Evolutionary conservation across 2,888 invertebrate species (phyloP), one percentile per base, ranked within the genome.

Genomic region (Calameuta filiformis): DNA sequence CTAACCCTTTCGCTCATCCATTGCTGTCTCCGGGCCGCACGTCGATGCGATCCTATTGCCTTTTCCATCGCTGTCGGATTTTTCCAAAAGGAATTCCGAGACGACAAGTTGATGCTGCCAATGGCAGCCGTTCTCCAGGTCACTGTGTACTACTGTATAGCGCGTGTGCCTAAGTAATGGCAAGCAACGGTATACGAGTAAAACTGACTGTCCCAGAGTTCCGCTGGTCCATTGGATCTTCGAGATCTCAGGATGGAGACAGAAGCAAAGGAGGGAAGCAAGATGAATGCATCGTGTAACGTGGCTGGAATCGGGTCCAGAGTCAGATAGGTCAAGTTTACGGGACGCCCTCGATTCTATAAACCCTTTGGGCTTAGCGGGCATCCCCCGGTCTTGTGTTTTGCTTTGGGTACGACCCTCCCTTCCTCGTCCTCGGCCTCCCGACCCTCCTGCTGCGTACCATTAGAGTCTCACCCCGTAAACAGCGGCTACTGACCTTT

Each of bases 1-100:
- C 88, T 90, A 90, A 91, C 90, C 90, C 90, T 89, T 90, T 89
- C 88, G 87, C 87, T 85, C 85, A 81, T 85, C 87, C 86, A 86
- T 86, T 85, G 87, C 84, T 83, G 87, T 85, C 86, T 85, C 83
- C 86, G 86, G 82, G 81, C 79, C 82, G 81, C 83, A 81, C 82
- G 84, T 85, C 86, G 85, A 82, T 85, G 87, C 85, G 85, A 83
- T 85, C 86, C 85, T 86, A 88, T 87, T 88, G 80, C 73, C 37
- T 71, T 31, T 71, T 56, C 23, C 56, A 56, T 23, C 40, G 15
- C 9, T 56, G 40, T 0, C 2, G 56, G 1, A 56, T 23, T 56
- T 56, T 56, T 6, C 15, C 9, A 23, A 56, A 23, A 23, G 2
- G 23, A 56, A 56, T 9, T 56, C 23, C 56, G 23, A 23, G 23